Conservation (phyloP, 2,113 vertebrate genomes). For the Micronycteris hirsuta region DNA sequence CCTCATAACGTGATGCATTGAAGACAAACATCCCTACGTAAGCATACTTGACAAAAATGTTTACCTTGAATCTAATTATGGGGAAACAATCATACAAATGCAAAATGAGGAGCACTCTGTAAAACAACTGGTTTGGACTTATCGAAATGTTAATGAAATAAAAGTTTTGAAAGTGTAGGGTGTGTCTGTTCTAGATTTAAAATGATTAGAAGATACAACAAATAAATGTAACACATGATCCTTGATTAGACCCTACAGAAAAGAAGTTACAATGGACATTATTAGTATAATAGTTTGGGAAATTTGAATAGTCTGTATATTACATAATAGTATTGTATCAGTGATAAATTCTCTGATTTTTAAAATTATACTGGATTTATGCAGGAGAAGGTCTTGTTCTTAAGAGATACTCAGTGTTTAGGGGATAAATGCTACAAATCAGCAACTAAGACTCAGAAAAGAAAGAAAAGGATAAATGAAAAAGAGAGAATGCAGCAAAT, state of each 20-base stretch:
- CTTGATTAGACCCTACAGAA: not conserved
- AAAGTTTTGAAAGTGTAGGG: not conserved
- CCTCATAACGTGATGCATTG: not conserved
- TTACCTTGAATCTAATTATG: not conserved
- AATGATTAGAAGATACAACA: not conserved
- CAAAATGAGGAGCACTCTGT: not conserved
- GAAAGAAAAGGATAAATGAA: not conserved
- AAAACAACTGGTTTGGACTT: not conserved
- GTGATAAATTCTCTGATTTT: not conserved
- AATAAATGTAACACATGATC: not conserved
- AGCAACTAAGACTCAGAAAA: not conserved
- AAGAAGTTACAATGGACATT: not conserved
- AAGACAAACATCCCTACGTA: not conserved
- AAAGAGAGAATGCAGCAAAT: not conserved
- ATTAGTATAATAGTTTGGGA: not conserved
- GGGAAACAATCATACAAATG: not conserved
- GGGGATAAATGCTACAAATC: not conserved
- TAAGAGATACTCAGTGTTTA: not conserved
- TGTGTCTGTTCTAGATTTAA: not conserved
- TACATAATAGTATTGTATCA: not conserved
- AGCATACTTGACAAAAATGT: not conserved
- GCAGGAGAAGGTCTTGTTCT: not conserved
- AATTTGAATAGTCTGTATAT: not conserved
- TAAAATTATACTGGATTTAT: not conserved
- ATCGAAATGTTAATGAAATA: not conserved